Conservation (phyloP, 2,888 invertebrate genomes). For the Iphiclides podalirius region DNA sequence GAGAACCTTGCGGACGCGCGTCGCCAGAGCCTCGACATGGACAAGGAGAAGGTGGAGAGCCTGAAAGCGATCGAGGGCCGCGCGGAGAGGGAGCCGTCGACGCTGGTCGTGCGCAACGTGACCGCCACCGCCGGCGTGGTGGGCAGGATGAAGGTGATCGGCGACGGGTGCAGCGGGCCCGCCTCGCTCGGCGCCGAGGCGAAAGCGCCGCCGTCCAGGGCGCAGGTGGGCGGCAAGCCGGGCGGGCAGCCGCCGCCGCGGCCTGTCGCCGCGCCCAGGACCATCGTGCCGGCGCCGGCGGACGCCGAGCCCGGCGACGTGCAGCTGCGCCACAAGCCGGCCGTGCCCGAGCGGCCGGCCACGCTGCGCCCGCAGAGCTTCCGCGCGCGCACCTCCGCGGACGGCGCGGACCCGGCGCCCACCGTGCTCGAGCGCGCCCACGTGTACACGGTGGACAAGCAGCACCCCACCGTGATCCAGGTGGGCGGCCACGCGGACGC, state of each 20-base stretch:
- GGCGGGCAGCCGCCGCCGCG: conserved; percentile 76
- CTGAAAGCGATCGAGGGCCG: conserved; percentile 39
- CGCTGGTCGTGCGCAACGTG: conserved; percentile 57
- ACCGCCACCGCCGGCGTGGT: conserved; percentile 69
- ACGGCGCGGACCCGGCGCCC: conserved; percentile 41
- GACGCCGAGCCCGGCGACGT: conserved; percentile 59
- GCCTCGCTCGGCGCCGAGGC: conserved; percentile 49
- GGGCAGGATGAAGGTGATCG: conserved; percentile 62
- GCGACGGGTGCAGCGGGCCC: conserved; percentile 56
- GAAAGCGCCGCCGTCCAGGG: conserved; percentile 37
- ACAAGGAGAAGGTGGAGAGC: conserved; percentile 66
- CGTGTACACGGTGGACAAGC: conserved; percentile 86
- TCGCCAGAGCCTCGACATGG: conserved; percentile 79
- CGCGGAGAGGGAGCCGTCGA: conserved; percentile 40
- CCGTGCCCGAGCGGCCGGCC: conserved; percentile 89
- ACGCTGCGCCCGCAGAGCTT: conserved; percentile 82
- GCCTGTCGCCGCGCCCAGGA: conserved; percentile 74
- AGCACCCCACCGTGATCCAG: conserved; percentile 85
- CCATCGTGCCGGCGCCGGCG: conserved; percentile 45
- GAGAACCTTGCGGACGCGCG: conserved; percentile 66
- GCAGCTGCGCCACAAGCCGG: conserved; percentile 85
- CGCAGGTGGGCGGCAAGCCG: conserved; percentile 51
- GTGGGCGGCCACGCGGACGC: conserved; percentile 46
- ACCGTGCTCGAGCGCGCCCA: conserved; percentile 84
- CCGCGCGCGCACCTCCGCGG: conserved; percentile 59